phyloP scores from a whole-genome alignment of 2,113 vertebrate species.

The Crypturellus undulatus region DNA sequence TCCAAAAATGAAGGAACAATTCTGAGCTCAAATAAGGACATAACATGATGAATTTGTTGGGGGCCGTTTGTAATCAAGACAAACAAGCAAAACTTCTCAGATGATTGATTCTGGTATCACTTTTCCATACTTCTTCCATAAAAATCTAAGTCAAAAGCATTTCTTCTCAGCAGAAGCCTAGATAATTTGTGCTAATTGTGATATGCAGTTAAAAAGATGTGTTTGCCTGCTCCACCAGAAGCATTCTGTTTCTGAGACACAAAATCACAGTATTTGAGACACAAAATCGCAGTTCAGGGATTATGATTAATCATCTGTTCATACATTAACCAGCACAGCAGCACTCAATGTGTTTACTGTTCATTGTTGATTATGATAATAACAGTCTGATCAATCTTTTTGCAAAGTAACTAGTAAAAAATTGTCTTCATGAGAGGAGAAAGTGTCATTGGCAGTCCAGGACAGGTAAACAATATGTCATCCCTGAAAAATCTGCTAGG shows the following conservation, averaged over 20 bases:
- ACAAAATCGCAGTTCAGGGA: neutral
- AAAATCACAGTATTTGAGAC: neutral
- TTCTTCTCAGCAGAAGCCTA: neutral
- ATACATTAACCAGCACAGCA: neutral
- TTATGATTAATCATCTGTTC: neutral
- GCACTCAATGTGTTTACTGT: neutral
- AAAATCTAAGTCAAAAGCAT: neutral
- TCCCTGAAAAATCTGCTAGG: neutral
- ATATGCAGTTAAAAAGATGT: neutral
- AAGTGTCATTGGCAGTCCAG: neutral
- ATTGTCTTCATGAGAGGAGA: neutral
- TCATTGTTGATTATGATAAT: rapidly evolving
- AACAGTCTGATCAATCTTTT: neutral
- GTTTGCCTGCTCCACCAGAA: neutral
- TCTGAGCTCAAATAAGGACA: neutral
- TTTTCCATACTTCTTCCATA: neutral
- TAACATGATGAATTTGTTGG: neutral
- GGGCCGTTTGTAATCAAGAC: neutral
- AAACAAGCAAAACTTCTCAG: neutral
- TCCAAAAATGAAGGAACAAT: neutral
- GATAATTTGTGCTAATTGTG: neutral
- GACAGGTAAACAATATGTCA: neutral
- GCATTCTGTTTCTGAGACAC: neutral
- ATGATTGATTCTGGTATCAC: neutral
- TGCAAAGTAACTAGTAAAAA: neutral